Percentiles rank a stretch among this genome's conserved stretches.
Conservation (phyloP, 2,113 vertebrate species). For the Phaethon lepturus region DNA sequence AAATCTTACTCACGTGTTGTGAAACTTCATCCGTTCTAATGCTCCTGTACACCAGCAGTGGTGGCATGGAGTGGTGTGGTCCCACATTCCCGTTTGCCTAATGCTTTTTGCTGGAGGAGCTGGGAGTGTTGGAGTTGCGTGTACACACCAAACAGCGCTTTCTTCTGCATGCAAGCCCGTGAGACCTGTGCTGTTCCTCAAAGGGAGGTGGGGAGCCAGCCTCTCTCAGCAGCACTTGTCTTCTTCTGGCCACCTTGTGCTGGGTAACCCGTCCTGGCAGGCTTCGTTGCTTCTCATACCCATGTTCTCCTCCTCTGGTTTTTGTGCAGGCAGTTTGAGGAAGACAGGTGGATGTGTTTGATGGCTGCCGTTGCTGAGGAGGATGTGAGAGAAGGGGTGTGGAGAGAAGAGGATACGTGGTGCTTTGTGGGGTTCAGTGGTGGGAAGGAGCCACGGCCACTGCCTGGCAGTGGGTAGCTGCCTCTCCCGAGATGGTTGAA, state of each 20-base stretch:
- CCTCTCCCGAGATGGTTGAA: neutral
- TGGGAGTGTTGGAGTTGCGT: neutral
- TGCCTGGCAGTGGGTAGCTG: neutral
- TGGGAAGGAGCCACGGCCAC: neutral
- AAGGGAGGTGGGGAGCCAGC: neutral
- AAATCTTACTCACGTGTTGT: accelerated
- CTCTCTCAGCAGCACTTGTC: neutral
- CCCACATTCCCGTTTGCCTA: neutral
- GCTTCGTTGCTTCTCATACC: neutral
- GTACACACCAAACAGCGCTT: neutral
- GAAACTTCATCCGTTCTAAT: neutral
- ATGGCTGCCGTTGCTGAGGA: neutral
- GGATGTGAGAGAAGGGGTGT: neutral
- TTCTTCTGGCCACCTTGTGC: neutral
- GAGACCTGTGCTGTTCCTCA: neutral
- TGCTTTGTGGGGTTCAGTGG: neutral
- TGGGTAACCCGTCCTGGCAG: neutral
- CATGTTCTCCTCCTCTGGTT: neutral
- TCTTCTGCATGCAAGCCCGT: neutral
- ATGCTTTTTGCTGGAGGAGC: neutral
- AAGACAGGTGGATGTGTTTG: neutral
- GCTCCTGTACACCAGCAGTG: neutral
- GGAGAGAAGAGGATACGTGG: neutral
- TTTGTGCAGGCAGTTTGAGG: neutral
- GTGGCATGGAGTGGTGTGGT: neutral